A percentile compares a stretch with the other conserved stretches of the same genome.
Evolutionary conservation across 1,140 invertebrate genomes (phyloP).

Genomic region (Paraescarpia echinospica): DNA sequence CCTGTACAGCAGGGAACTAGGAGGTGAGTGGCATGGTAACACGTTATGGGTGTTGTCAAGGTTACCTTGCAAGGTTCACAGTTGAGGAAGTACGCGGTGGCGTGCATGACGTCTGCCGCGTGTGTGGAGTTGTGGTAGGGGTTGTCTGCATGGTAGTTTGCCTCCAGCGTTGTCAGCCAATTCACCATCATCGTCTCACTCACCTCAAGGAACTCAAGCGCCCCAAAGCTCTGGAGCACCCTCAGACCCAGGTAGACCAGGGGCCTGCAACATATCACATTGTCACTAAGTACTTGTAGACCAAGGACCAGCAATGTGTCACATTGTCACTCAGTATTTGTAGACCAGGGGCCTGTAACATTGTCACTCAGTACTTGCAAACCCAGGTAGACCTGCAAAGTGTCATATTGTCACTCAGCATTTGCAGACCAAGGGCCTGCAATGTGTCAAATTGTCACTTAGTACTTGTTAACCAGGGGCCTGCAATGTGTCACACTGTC

Average conservation of each 20-base stretch:
- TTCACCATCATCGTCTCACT: constrained; percentile 14
- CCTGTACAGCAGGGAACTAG: too few relatives aligned
- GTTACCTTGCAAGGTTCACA: constrained; percentile 60
- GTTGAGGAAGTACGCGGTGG: constrained; percentile 72
- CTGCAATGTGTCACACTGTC: not conserved
- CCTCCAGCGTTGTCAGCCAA: constrained; percentile 26
- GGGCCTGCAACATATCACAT: constrained; percentile 47
- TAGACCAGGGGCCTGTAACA: too few relatives aligned
- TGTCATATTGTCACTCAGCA: not conserved
- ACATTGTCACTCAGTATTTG: not conserved
- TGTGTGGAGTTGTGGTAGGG: constrained; percentile 59
- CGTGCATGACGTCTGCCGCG: constrained; percentile 57
- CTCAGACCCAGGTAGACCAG: constrained; percentile 38
- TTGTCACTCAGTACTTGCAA: too few relatives aligned
- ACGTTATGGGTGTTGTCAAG: not conserved
- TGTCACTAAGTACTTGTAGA: not conserved
- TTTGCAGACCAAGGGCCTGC: constrained; percentile 47
- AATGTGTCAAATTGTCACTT: constrained; percentile 21
- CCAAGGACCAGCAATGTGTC: not conserved
- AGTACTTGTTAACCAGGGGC: not conserved
- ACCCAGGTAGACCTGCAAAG: too few relatives aligned
- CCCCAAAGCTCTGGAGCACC: constrained; percentile 21
- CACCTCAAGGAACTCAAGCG: constrained; percentile 19
- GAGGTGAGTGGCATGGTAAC: too few relatives aligned
- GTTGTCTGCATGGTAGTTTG: constrained; percentile 28